Base-by-base conservation (phyloP, 64 coral and sea anemone species). In the Actinia equina region DNA sequence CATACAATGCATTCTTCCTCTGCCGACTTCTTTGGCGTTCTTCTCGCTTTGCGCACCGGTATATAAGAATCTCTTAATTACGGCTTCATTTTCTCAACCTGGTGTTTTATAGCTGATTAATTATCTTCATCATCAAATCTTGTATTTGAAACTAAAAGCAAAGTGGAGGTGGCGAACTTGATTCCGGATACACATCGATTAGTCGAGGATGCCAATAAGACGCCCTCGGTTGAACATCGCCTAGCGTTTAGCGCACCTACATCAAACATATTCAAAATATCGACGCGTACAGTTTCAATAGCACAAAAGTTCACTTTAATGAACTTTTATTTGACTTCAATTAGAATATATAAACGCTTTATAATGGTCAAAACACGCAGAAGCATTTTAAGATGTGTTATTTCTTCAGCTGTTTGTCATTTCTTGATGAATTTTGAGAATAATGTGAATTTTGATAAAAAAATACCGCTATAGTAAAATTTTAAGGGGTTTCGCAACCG, bases 121-220 rank as follows among this genome's bases (percentile, higher is more conserved):
- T 74, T 74, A 74, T 74, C 69, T 74, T 41, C 25, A 41, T 3
- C 4, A 74, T 74, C 69, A 41, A 30, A 74, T 74, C 69, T 74
- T 42, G 37, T 74, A 16, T 74, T 74, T 74, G 25, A 16, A 13
- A 13, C 25, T 74, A 74, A 74, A 74, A 74, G 69, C 69, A 74
- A 37, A 74, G 69, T 74, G 69, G 69, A 74, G 69, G 69, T 74
- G 69, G 69, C 27, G 69, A 74, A 41, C 69, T 74, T 74, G 26
- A 74, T 30, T 74, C 69, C 69, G 69, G 69, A 74, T 41, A 74
- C 69, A 74, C 69, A 41, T 30, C 26, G 62, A 74, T 74, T 30
- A 74, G 26, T 41, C 69, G 12, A 74, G 12, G 63, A 69, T 69
- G 22, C 63, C 63, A 69, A 30, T 74, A 74, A 30, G 69, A 74